Evolutionary conservation across 37 sponge, comb jelly and placozoan genomes (phyloP).

Genomic region (Beroe forskalii): DNA sequence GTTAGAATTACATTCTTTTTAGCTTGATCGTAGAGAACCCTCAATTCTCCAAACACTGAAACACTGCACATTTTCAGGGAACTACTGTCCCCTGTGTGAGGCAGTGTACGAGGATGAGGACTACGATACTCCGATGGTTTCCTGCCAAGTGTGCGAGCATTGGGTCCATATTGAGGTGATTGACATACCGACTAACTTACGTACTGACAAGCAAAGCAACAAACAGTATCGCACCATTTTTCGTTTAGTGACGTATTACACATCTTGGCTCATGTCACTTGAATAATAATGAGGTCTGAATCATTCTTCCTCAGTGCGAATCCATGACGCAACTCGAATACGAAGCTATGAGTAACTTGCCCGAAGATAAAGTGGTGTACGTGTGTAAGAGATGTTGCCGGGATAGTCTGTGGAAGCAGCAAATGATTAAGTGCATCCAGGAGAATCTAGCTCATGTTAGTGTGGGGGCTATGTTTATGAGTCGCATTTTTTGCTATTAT

Average conservation of each 20-base stretch:
- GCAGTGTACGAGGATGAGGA: slow-evolving; percentile 81
- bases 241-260: no score
- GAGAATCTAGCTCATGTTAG: slow-evolving; percentile 6
- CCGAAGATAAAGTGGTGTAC: slow-evolving; percentile 73
- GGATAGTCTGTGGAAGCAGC: slow-evolving; percentile 13
- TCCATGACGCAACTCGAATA: slow-evolving; percentile 64
- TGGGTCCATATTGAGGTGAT: slow-evolving; percentile 79
- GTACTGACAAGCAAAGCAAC: background rate
- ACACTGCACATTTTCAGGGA: slow-evolving; percentile 68
- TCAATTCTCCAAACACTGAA: no score
- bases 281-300: no score
- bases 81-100: slow-evolving; percentile 86
- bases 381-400: slow-evolving; percentile 66
- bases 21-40: no score
- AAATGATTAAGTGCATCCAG: background rate
- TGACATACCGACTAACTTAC: no score
- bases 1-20: no score
- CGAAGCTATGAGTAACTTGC: slow-evolving; percentile 78
- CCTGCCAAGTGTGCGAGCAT: slow-evolving; percentile 79
- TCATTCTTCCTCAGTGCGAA: slow-evolving; percentile 14
- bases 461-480: background rate
- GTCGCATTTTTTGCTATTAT: no score
- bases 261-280: no score
- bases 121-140: slow-evolving; percentile 89
- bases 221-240: no score